These are phyloP conservation scores for Ia io DNA, from an alignment of 2,113 vertebrate species.

Conservation along the genomic window DNA sequence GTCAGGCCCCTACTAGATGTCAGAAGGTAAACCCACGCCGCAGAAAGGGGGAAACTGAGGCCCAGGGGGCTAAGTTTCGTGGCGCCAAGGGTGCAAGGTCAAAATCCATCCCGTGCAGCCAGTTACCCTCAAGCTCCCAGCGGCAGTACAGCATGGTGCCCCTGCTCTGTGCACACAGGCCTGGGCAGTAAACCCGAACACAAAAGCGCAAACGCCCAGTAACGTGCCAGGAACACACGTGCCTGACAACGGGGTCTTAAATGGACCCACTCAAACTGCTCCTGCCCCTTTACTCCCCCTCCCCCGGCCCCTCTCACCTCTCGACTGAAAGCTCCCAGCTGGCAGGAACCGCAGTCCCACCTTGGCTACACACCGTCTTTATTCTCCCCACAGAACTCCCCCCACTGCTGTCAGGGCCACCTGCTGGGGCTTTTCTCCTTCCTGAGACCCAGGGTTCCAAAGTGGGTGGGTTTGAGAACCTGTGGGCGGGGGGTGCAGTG, in stretches of 20 bases:
- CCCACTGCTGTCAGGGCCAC: background rate
- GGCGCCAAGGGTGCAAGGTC: background rate
- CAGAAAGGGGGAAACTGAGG: background rate
- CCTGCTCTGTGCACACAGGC: background rate
- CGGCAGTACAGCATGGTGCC: background rate
- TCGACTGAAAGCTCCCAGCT: background rate
- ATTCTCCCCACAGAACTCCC: background rate
- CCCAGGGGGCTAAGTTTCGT: background rate
- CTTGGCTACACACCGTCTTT: background rate
- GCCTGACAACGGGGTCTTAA: background rate
- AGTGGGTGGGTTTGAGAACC: accelerated
- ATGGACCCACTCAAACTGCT: accelerated
- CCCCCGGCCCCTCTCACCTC: accelerated
- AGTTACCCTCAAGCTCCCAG: background rate
- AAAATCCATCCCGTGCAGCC: background rate
- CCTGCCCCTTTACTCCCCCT: background rate
- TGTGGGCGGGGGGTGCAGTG: too few relatives aligned
- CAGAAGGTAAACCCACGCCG: background rate
- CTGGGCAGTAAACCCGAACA: accelerated
- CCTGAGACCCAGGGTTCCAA: too few relatives aligned
- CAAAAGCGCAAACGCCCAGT: accelerated
- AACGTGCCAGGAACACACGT: accelerated
- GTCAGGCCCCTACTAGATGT: background rate
- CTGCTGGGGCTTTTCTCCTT: background rate
- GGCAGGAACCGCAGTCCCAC: background rate